A percentile compares a stretch with the other conserved stretches of the same genome.
Evolutionary conservation across 1,140 invertebrate species (phyloP).

Genomic region (Chlorops oryzae): DNA sequence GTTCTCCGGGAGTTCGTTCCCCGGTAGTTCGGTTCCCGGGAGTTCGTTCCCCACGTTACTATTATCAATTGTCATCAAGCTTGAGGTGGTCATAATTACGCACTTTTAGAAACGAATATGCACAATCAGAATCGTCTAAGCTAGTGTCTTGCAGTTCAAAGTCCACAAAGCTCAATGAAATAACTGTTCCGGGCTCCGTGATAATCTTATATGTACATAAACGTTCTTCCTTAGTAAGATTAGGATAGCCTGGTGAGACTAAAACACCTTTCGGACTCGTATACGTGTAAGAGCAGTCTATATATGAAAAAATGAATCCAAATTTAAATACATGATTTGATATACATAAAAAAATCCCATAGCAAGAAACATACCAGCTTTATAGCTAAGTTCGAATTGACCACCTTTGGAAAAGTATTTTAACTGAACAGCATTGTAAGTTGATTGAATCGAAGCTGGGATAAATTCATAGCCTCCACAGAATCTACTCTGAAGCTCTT

Average conservation of each 20-base stretch:
- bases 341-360: background rate
- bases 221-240: conserved; percentile 8
- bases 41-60: too few species aligned
- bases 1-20: too few species aligned
- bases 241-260: conserved; percentile 27
- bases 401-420: conserved; percentile 17
- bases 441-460: conserved; percentile 19
- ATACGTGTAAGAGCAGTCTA: conserved; percentile 23
- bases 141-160: conserved; percentile 20
- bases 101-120: conserved; percentile 14
- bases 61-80: too few species aligned
- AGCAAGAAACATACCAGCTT: conserved; percentile 8
- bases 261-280: conserved; percentile 16
- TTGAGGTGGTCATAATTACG: too few species aligned
- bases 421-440: conserved; percentile 22
- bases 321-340: conserved; percentile 13
- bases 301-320: conserved; percentile 15
- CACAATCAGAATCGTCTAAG: conserved; percentile 12
- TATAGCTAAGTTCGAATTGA: conserved; percentile 11
- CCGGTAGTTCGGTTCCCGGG: too few species aligned
- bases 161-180: conserved; percentile 21
- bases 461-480: conserved; percentile 19
- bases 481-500: conserved; percentile 21
- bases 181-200: conserved; percentile 24
- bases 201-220: conserved; percentile 29